Conservation (phyloP, 1,140 invertebrate genomes). For the Ceratosolen solmsi region DNA sequence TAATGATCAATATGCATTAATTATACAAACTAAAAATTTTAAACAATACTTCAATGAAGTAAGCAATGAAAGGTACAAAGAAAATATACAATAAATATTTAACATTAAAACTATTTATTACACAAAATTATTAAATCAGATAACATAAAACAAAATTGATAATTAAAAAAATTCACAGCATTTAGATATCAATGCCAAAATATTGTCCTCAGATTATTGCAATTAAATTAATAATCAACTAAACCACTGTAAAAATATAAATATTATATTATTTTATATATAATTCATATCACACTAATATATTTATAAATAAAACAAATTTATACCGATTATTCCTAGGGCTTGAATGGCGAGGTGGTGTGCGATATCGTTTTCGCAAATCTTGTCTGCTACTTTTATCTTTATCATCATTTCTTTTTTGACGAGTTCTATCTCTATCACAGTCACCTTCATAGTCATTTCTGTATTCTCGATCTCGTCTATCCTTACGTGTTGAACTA, state of each 20-base stretch:
- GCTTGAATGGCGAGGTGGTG: constrained; percentile 58
- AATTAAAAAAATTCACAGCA: constrained; percentile 47
- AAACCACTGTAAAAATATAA: constrained; percentile 48
- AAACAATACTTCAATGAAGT: no score
- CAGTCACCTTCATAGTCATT: constrained; percentile 60
- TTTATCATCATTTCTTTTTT: constrained; percentile 46
- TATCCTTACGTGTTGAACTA: constrained; percentile 60
- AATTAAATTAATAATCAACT: constrained; percentile 46
- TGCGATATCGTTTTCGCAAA: constrained; percentile 62
- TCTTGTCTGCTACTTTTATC: constrained; percentile 60
- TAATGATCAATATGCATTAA: not conserved
- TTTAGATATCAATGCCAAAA: constrained; percentile 33
- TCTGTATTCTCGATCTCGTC: constrained; percentile 63
- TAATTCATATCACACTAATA: no score
- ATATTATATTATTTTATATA: not conserved
- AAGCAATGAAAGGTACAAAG: constrained; percentile 1
- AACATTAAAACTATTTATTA: constrained; percentile 49
- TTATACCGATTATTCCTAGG: constrained; percentile 46
- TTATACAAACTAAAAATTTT: constrained; percentile 8
- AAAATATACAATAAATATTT: not conserved
- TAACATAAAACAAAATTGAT: constrained; percentile 46
- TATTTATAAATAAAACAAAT: constrained; percentile 12
- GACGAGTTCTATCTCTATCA: constrained; percentile 56
- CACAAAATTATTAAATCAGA: constrained; percentile 39
- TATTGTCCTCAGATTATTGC: not conserved